Evolutionary conservation across 2,888 invertebrate species (phyloP), one percentile per base, ranked within the genome.

Genomic region (Laothoe populi): DNA sequence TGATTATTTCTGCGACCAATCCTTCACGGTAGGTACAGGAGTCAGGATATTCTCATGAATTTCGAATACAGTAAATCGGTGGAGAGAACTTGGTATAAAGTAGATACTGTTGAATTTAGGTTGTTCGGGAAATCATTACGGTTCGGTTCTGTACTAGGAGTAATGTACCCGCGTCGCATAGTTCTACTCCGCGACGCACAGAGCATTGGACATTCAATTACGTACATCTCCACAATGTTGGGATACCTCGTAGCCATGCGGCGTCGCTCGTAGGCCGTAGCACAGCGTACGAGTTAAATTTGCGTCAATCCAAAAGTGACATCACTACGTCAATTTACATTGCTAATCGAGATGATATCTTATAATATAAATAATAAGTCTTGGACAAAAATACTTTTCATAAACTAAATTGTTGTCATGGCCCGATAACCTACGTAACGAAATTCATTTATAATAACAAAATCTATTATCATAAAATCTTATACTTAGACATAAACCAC

Each of bases 401-500:
- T 85, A 85, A 81, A 78, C 82, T 86, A 84, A 82, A 74, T 73
- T 79, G 83, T 83, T 91, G 90, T 92, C 92, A 90, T 91, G 92
- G 90, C 89, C 84, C 88, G 90, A 88, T 89, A 86, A 87, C 86
- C 88, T 83, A 87, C 74, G 83, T 86, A 86, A 84, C 85, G 83
- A 85, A 86, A 82, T 85, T 84, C 78, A 75, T 86, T 81, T 80
- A 83, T 79, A 80, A 84, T 84, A 86, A 85, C 82, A 86, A 85
- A 78, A 82, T 83, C 78, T 85, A 85, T 77, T 79, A 80, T 78
- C 74, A 78, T 84, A 80, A 76, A 86, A 82, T 76, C 82, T 84
- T 88, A 87, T 79, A 84, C 86, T 79, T 83, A 86, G 82, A 87
- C 84, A 86, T 85, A 84, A 87, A 91, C 91, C 90, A 84, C 84